These are phyloP conservation scores for Platysternon megacephalum DNA, from an alignment of 2,113 vertebrate species.

Conservation along the genomic window DNA sequence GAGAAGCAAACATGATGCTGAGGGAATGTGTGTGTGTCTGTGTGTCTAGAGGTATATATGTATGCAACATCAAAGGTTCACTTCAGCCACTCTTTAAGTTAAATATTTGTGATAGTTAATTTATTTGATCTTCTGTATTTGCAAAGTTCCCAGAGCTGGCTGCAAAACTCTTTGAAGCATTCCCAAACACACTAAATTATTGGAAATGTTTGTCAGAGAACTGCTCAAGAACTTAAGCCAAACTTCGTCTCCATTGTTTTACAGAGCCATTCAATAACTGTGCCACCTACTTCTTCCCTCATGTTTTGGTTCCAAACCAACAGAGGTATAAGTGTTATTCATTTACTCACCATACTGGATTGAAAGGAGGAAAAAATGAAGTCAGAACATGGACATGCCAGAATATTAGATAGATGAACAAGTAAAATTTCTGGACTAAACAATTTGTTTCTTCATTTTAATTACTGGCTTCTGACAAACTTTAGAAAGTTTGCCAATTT, in stretches of 20 bases:
- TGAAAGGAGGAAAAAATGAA: not conserved
- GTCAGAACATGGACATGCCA: not conserved
- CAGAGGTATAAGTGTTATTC: rapidly evolving
- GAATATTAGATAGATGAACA: not conserved
- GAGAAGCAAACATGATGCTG: not conserved
- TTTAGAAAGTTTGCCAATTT: conserved; percentile 51
- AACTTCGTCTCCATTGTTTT: not conserved
- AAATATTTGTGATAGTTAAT: conserved; percentile 54
- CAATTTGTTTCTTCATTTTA: conserved; percentile 55
- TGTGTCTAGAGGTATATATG: rapidly evolving
- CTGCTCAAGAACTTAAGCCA: not conserved
- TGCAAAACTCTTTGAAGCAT: conserved; percentile 58
- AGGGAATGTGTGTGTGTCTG: not conserved
- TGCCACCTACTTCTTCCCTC: not conserved
- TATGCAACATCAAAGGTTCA: conserved; percentile 61
- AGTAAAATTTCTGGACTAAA: conserved; percentile 14
- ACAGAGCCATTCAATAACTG: not conserved
- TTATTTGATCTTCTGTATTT: conserved; percentile 44
- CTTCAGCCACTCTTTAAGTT: not conserved
- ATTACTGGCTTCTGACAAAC: conserved; percentile 59
- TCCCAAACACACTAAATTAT: conserved; percentile 48
- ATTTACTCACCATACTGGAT: rapidly evolving
- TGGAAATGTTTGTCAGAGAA: not conserved
- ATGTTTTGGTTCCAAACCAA: not conserved
- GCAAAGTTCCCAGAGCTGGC: conserved; percentile 34